phyloP scores from a whole-genome alignment of 1,140 invertebrate genomes.

The Lepidotrigona ventralis region DNA sequence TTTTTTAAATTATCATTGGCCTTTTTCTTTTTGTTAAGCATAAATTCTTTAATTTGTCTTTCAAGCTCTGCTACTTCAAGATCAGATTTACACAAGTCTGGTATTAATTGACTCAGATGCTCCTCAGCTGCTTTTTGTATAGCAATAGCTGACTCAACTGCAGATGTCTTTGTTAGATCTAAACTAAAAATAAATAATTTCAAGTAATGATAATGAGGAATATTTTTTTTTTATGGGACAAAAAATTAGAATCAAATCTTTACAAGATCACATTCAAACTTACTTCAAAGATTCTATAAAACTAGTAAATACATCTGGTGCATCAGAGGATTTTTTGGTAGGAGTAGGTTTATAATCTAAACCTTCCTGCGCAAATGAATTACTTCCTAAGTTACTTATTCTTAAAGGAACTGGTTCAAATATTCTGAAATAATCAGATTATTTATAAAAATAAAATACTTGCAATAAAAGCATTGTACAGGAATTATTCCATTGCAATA shows the following conservation, averaged over 20 bases:
- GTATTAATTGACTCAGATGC: conserved; percentile 63
- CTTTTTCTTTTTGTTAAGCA: conserved; percentile 19
- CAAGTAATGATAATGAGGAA: neutral
- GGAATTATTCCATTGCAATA: neutral
- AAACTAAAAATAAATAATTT: conserved; percentile 55
- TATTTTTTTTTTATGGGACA: neutral
- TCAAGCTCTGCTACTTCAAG: conserved; percentile 64
- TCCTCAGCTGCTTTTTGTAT: conserved; percentile 69
- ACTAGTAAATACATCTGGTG: conserved; percentile 65
- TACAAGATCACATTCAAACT: conserved; percentile 23
- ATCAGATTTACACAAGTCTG: conserved; percentile 65
- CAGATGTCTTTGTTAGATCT: conserved; percentile 53
- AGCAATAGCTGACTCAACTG: conserved; percentile 56
- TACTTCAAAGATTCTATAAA: conserved; percentile 67
- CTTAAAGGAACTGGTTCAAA: conserved; percentile 73
- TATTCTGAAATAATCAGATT: conserved; percentile 55
- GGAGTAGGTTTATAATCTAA: conserved; percentile 75
- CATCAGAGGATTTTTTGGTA: conserved; percentile 34
- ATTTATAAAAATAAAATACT: neutral
- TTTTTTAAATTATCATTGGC: conserved; percentile 41
- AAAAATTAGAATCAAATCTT: neutral
- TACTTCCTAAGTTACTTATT: conserved; percentile 77
- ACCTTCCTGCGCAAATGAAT: conserved; percentile 69
- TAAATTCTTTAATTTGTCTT: conserved; percentile 58
- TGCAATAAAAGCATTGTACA: neutral